Base-by-base conservation (phyloP, 1,140 invertebrate species). In the Caenorhabditis briggsae region DNA sequence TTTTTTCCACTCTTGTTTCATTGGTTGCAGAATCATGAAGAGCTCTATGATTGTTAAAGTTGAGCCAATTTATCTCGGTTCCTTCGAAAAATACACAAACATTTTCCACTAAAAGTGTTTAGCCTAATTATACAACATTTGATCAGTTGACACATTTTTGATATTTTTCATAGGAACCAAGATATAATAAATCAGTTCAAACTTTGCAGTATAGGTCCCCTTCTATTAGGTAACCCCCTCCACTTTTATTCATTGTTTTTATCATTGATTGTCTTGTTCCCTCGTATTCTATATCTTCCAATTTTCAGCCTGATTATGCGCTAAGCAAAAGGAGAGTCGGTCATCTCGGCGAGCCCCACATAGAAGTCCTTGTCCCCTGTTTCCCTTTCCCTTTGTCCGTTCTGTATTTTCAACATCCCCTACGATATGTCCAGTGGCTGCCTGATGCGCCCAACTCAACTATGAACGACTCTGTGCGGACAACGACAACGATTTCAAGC, bases 341-440 rank as follows among this genome's bases (percentile, higher is more conserved):
- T 78, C 70, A 78, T 78, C 33, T 33, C 70, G 70, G 70, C 70
- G 70, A 78, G 70, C 70, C 70, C 33, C 48, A 78, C 25, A 78
- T 78, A 78, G 46, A 78, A 78, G 70, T 78, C 70, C 70, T 78
- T 78, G 70, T 78, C 70, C 59, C 59, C 70, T 78, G 43, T 48
- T 53, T 14, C 46, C 46, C n/a, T 78, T 78, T 41, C 70, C 70
- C 46, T 78, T 78, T 78, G 70, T 78, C 46, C 70, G 46, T 50
- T 53, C 70, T 78, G 70, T 78, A 33, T 33, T 33, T 50, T 78
- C 70, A 48, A 78, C 70, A 78, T 50, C 20, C 70, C 70, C 70
- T 78, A 78, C 70, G 70, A 78, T 78, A 78, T 78, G 70, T 78
- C 70, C 70, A 78, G 70, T 78, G 70, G 70, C 70, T 78, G 70